These are phyloP conservation scores for Semotilus atromaculatus DNA, from an alignment of 2,797 vertebrate species.

Conservation along the genomic window DNA sequence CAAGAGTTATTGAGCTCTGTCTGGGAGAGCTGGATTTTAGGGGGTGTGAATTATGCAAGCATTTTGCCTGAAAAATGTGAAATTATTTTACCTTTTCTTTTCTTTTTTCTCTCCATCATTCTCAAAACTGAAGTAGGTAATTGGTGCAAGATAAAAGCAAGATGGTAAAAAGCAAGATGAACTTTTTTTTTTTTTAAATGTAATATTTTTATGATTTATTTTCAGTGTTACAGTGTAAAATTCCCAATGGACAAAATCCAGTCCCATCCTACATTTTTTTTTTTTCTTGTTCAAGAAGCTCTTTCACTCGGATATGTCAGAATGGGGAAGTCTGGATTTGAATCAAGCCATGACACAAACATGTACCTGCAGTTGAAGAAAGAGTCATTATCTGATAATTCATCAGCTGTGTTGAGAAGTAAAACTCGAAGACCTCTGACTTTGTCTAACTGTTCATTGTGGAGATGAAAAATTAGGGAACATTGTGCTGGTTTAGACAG, in stretches of 20 bases:
- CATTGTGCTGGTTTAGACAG: conserved; percentile 53
- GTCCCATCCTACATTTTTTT: background rate
- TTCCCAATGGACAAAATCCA: too few species aligned
- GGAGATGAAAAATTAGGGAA: conserved; percentile 35
- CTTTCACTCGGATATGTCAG: background rate
- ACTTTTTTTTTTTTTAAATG: background rate
- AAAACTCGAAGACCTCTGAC: conserved; percentile 33
- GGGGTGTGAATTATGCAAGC: conserved; percentile 4
- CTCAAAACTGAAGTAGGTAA: background rate
- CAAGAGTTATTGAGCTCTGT: conserved; percentile 30
- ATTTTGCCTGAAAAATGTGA: conserved; percentile 11
- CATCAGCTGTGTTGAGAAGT: conserved; percentile 37
- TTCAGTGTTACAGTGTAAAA: too few species aligned
- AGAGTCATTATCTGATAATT: conserved; percentile 7
- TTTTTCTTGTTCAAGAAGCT: background rate
- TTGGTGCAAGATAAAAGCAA: too few species aligned
- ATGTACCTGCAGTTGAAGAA: background rate
- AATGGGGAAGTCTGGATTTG: background rate
- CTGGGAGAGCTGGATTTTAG: background rate
- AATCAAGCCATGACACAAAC: background rate
- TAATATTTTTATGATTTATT: too few species aligned
- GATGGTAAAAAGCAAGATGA: background rate
- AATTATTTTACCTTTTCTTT: conserved; percentile 11
- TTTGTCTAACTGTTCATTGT: conserved; percentile 17
- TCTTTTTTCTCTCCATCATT: too few species aligned